Conservation (phyloP, 2,113 vertebrate species). For the Xyliphius kryptos region DNA sequence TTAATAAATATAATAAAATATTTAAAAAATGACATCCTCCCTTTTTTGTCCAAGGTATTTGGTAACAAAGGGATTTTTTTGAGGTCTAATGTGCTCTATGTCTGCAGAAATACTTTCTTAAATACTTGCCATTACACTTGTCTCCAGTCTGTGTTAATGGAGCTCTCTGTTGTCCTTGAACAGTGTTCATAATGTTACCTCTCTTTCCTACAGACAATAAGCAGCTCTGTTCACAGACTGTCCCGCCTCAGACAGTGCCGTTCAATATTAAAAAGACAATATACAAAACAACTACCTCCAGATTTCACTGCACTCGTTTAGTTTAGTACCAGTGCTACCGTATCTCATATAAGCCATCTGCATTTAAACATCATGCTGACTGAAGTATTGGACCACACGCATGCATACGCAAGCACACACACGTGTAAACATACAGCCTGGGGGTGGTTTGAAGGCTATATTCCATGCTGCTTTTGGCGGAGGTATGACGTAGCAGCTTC, state of each 20-base stretch:
- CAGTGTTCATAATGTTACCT: conserved; percentile 12
- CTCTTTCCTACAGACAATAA: conserved; percentile 27
- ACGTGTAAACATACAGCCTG: too few relatives aligned
- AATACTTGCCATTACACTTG: conserved; percentile 6
- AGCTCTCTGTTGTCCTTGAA: conserved; percentile 21
- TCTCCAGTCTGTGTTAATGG: conserved; percentile 1
- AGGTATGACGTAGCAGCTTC: conserved; percentile 64
- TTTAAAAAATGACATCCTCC: too few relatives aligned
- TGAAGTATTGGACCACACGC: too few relatives aligned
- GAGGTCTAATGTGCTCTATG: too few relatives aligned
- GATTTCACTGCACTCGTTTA: neutral
- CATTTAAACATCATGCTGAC: too few relatives aligned
- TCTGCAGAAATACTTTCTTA: too few relatives aligned
- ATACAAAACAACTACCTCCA: neutral
- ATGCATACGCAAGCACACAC: too few relatives aligned
- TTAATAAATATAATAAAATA: too few relatives aligned
- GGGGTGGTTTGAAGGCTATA: conserved; percentile 55
- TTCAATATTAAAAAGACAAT: neutral
- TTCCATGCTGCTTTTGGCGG: conserved; percentile 56
- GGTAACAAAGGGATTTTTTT: too few relatives aligned
- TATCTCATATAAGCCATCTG: conserved; percentile 22
- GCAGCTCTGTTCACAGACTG: conserved; percentile 8
- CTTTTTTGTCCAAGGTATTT: too few relatives aligned
- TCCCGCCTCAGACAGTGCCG: conserved; percentile 8
- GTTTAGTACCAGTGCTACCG: too few relatives aligned